Percentiles rank a stretch among this genome's conserved stretches.
Conservation (phyloP, 2,888 invertebrate genomes). For the Thalpophila matura region DNA sequence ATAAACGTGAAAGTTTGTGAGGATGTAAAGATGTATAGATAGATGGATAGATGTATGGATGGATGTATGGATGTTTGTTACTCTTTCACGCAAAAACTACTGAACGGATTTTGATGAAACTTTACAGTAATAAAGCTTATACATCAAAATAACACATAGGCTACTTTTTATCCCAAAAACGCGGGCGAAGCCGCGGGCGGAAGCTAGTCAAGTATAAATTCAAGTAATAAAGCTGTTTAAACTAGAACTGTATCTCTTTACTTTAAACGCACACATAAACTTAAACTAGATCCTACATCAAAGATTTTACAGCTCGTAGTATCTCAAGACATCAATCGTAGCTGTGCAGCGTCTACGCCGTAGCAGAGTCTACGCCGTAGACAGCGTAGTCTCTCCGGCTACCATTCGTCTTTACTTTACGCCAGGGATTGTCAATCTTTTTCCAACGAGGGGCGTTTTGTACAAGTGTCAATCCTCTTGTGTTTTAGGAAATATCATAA, state of each 20-base stretch:
- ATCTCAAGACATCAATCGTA: conserved; percentile 46
- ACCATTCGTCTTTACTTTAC: conserved; percentile 46
- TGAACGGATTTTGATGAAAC: no score
- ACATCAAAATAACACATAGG: no score
- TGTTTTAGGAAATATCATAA: no score
- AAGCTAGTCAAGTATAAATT: background rate
- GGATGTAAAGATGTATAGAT: no score
- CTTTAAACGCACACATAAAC: conserved; percentile 19
- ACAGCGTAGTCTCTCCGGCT: conserved; percentile 28
- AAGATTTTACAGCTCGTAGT: conserved; percentile 30
- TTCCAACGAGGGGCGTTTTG: background rate
- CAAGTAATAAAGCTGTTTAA: background rate
- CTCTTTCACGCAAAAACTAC: no score
- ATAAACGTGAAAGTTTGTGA: no score
- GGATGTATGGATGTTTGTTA: no score
- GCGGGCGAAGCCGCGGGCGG: no score
- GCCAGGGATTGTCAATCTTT: conserved; percentile 19
- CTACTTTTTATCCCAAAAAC: no score
- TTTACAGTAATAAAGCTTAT: no score
- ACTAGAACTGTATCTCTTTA: background rate
- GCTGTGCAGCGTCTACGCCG: conserved; percentile 24
- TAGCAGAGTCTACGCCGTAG: conserved; percentile 47
- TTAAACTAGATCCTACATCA: conserved; percentile 18
- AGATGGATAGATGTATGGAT: no score
- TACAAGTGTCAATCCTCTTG: no score